Percentiles rank a stretch among this genome's conserved stretches.
Evolutionary conservation across 2,113 vertebrate genomes (phyloP).

Genomic region (Alectura lathami): DNA sequence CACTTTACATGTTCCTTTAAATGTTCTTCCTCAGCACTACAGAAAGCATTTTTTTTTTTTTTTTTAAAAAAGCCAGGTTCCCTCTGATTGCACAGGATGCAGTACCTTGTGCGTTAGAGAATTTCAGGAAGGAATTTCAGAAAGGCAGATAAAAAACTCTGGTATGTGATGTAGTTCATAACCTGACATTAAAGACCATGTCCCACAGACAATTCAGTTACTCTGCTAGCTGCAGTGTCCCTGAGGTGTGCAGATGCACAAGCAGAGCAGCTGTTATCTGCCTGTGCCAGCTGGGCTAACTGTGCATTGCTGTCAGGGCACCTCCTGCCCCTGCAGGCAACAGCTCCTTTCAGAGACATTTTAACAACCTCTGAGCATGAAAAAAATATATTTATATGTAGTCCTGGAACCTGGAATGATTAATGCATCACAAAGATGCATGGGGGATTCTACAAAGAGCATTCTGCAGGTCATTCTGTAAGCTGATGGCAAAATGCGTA

Average conservation of each 20-base stretch:
- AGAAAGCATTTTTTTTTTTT: not conserved
- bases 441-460: not conserved
- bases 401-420: not conserved
- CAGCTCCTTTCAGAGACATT: fast-evolving
- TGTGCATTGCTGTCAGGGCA: not conserved
- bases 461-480: not conserved
- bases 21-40: not conserved
- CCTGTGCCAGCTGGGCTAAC: not conserved
- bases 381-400: not conserved
- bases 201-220: not conserved
- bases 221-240: not conserved
- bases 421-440: not conserved
- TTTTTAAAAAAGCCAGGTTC: not conserved
- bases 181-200: not conserved
- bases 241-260: not conserved
- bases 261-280: not conserved
- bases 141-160: not conserved
- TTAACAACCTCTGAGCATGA: not conserved
- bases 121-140: not conserved
- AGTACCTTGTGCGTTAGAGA: not conserved
- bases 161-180: not conserved
- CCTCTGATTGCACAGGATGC: not conserved
- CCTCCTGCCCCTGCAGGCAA: not conserved
- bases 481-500: not conserved
- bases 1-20: not conserved